Percentiles rank a stretch among this genome's conserved stretches.
These are phyloP conservation scores for Diarsia rubi DNA, from an alignment of 2,888 invertebrate species.

Conservation along the genomic window DNA sequence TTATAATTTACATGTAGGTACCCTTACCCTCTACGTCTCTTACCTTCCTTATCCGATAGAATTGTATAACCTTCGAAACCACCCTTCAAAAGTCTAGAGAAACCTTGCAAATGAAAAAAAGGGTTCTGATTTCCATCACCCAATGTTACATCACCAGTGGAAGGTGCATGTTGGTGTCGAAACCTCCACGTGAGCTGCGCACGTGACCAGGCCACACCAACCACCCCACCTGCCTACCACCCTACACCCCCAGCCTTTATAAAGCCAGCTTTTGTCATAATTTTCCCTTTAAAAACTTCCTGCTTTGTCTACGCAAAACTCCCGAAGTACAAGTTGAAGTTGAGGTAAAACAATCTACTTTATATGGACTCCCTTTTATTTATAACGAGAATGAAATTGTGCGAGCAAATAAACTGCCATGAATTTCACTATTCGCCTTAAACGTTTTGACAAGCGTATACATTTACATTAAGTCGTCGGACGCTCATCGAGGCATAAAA, in stretches of 20 bases:
- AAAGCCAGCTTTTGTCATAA: constrained; percentile 65
- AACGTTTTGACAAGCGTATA: constrained; percentile 82
- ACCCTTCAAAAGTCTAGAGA: constrained; percentile 2
- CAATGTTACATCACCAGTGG: constrained; percentile 21
- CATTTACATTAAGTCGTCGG: constrained; percentile 81
- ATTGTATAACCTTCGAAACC: not conserved
- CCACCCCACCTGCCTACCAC: constrained; percentile 32
- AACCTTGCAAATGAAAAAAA: constrained; percentile 22
- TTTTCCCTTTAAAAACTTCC: constrained; percentile 68
- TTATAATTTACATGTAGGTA: not conserved
- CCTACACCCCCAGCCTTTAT: constrained; percentile 46
- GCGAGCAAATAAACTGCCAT: constrained; percentile 71
- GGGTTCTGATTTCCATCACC: constrained; percentile 8
- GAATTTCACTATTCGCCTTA: constrained; percentile 73
- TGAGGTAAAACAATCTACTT: constrained; percentile 69
- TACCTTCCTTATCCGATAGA: not conserved
- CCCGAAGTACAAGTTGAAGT: constrained; percentile 60
- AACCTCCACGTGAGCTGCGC: constrained; percentile 58
- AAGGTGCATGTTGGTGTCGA: constrained; percentile 40
- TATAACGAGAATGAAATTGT: constrained; percentile 68
- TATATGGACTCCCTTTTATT: constrained; percentile 66
- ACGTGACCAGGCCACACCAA: constrained; percentile 54
- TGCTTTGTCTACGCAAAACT: constrained; percentile 64
- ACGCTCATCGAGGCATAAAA: constrained; percentile 81
- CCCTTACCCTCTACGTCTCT: too few relatives aligned